Evolutionary conservation across 2,113 vertebrate species (phyloP).

Genomic region (Laticauda laticaudata): DNA sequence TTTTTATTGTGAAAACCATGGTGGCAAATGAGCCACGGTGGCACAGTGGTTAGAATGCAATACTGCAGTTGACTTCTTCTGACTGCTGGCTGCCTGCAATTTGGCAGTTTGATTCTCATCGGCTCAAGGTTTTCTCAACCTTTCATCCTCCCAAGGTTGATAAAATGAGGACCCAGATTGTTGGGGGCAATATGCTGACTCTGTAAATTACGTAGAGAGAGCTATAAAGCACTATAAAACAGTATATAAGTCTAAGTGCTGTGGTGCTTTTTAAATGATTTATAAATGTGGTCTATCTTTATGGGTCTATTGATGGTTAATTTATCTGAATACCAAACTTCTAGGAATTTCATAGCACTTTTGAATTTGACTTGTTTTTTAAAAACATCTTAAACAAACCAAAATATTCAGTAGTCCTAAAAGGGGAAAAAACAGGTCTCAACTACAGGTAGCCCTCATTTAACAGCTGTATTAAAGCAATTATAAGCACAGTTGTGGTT

Average conservation of each 20-base stretch:
- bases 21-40: too few relatives aligned
- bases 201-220: too few relatives aligned
- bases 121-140: too few relatives aligned
- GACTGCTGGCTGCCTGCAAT: too few relatives aligned
- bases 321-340: neutral
- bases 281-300: neutral
- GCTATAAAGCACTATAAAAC: too few relatives aligned
- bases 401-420: neutral
- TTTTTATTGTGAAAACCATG: neutral
- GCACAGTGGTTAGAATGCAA: too few relatives aligned
- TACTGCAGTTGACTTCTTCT: too few relatives aligned
- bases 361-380: neutral
- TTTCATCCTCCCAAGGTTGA: too few relatives aligned
- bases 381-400: neutral
- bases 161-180: too few relatives aligned
- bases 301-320: neutral
- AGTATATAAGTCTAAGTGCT: too few relatives aligned
- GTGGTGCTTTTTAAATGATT: neutral
- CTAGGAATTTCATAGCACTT: neutral
- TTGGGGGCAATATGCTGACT: too few relatives aligned
- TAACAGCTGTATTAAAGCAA: neutral
- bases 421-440: neutral
- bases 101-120: too few relatives aligned
- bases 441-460: neutral
- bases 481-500: neutral